phyloP scores from a whole-genome alignment of 92 coral and sea anemone species.

The Paramuricea clavata region DNA sequence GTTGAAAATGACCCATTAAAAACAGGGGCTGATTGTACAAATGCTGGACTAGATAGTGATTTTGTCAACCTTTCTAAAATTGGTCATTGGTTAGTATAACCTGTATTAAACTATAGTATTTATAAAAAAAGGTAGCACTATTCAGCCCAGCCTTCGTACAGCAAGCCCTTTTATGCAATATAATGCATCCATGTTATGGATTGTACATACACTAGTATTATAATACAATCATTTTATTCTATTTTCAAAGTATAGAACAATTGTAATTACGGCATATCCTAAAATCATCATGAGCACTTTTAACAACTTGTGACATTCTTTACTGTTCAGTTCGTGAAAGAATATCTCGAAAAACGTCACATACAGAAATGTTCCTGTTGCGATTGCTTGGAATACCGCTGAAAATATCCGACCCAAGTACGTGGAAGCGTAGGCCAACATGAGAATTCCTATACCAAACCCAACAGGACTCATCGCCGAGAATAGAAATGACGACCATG shows the following conservation, averaged over 20 bases:
- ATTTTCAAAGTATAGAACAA: slow-evolving; percentile 77
- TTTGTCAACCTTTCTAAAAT: too few species aligned
- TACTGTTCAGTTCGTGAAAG: slow-evolving; percentile 80
- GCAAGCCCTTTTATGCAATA: too few species aligned
- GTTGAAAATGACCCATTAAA: too few species aligned
- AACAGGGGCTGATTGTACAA: too few species aligned
- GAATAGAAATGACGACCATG: slow-evolving; percentile 78
- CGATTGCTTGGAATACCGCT: slow-evolving; percentile 91
- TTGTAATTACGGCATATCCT: slow-evolving; percentile 81
- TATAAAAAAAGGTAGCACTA: too few species aligned
- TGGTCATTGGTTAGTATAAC: too few species aligned
- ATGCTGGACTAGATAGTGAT: too few species aligned
- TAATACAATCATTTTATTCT: neutral
- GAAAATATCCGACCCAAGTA: slow-evolving; percentile 79
- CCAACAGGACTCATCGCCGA: slow-evolving; percentile 93
- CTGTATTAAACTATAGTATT: too few species aligned
- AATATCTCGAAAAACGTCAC: slow-evolving; percentile 98
- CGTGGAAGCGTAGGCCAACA: slow-evolving; percentile 67
- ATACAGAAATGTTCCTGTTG: slow-evolving; percentile 91
- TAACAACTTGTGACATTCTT: slow-evolving; percentile 75
- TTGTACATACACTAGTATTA: neutral
- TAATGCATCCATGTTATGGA: too few species aligned
- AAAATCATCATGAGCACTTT: slow-evolving; percentile 82
- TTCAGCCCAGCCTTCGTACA: too few species aligned
- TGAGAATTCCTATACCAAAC: slow-evolving; percentile 82